A percentile compares a stretch with the other conserved stretches of the same genome.
phyloP scores from a whole-genome alignment of 2,797 vertebrate species.

The Ptychobarbus kaznakovi region DNA sequence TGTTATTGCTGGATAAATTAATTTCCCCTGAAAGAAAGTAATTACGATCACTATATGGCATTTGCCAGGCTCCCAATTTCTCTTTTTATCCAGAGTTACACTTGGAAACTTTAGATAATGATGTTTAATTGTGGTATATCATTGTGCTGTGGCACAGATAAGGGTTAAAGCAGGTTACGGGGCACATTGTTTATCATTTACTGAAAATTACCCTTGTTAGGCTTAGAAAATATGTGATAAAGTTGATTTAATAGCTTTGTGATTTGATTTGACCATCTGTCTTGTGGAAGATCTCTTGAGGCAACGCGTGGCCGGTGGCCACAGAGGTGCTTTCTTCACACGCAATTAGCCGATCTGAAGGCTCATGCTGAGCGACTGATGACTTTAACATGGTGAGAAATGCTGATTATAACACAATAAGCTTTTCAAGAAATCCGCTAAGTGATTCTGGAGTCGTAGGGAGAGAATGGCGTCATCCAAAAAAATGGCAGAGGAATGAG shows the following conservation, averaged over 20 bases:
- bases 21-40: slow-evolving; percentile 31
- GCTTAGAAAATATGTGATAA: slow-evolving; percentile 18
- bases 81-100: slow-evolving; percentile 18
- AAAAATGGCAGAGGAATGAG: slow-evolving; percentile 42
- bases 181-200: slow-evolving; percentile 31
- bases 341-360: slow-evolving; percentile 57
- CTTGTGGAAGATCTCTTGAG: slow-evolving; percentile 29
- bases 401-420: slow-evolving; percentile 8
- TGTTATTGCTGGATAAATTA: slow-evolving; percentile 50
- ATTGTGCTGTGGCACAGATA: slow-evolving; percentile 46
- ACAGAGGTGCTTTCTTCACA: slow-evolving; percentile 63
- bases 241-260: slow-evolving; percentile 22
- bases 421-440: slow-evolving; percentile 36
- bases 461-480: slow-evolving; percentile 51
- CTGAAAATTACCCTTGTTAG: slow-evolving; percentile 16
- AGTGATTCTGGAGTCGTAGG: slow-evolving; percentile 19
- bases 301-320: slow-evolving; percentile 5
- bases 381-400: slow-evolving; percentile 48
- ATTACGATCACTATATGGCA: slow-evolving; percentile 33
- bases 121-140: slow-evolving; percentile 8
- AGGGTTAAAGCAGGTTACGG: neutral
- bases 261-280: slow-evolving; percentile 23
- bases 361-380: slow-evolving; percentile 49
- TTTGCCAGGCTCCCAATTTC: slow-evolving; percentile 24
- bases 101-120: slow-evolving; percentile 50